Conservation (phyloP, 2,797 vertebrate genomes). For the Chromis chromis region DNA sequence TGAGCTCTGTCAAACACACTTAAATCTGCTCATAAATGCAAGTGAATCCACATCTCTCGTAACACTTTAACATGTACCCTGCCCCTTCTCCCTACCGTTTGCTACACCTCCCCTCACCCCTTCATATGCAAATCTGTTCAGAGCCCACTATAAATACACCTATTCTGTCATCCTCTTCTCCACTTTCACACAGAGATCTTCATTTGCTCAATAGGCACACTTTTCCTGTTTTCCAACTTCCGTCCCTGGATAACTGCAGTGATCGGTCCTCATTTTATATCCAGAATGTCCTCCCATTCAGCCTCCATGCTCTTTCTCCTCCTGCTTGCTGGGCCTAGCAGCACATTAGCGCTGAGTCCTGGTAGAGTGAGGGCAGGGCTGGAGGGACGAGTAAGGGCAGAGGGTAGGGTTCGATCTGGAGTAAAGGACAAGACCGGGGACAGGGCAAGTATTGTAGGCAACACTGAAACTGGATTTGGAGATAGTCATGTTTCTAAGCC, state of each 20-base stretch:
- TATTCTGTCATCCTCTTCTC: slow-evolving; percentile 62
- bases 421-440: slow-evolving; percentile 42
- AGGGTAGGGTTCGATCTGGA: slow-evolving; percentile 47
- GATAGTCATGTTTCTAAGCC: slow-evolving; percentile 28
- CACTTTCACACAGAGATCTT: slow-evolving; percentile 55
- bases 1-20: slow-evolving; percentile 47
- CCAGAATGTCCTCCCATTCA: slow-evolving; percentile 32
- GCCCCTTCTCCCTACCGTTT: slow-evolving; percentile 52
- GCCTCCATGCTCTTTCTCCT: slow-evolving; percentile 63
- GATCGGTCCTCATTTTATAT: slow-evolving; percentile 38
- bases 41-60: slow-evolving; percentile 37
- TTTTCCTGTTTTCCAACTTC: slow-evolving; percentile 17
- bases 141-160: slow-evolving; percentile 84
- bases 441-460: slow-evolving; percentile 24
- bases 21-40: slow-evolving; percentile 38
- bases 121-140: slow-evolving; percentile 76
- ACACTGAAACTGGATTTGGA: slow-evolving; percentile 43
- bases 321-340: slow-evolving; percentile 62
- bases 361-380: slow-evolving; percentile 35
- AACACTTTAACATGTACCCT: slow-evolving; percentile 43
- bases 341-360: slow-evolving; percentile 27
- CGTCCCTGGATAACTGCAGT: slow-evolving; percentile 38
- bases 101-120: slow-evolving; percentile 68
- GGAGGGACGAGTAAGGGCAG: slow-evolving; percentile 33
- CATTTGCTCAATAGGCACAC: slow-evolving; percentile 32